phyloP scores from a whole-genome alignment of 2,113 vertebrate genomes.

The Pao palembangensis region DNA sequence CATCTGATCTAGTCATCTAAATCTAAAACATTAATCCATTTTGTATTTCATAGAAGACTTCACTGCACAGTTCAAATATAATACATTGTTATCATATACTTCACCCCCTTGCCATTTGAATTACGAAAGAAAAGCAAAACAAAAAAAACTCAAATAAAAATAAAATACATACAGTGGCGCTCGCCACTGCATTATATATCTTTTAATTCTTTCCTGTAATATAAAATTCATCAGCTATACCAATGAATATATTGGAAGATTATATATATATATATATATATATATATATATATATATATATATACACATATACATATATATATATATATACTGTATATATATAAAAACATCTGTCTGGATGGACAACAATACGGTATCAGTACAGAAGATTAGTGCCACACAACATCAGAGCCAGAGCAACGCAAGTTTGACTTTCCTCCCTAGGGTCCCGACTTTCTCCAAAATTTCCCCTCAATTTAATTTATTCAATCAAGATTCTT shows the following conservation, averaged over 20 bases:
- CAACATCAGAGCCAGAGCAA: background rate
- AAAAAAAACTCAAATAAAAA: slow-evolving; percentile 63
- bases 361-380: slow-evolving; percentile 77
- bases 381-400: slow-evolving; percentile 35
- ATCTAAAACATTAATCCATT: slow-evolving; percentile 89
- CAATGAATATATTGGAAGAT: slow-evolving; percentile 90
- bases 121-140: slow-evolving; percentile 79
- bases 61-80: slow-evolving; percentile 93
- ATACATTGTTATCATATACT: slow-evolving; percentile 85
- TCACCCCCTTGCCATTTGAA: slow-evolving; percentile 69
- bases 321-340: slow-evolving; percentile 84
- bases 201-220: slow-evolving; percentile 84
- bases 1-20: slow-evolving; percentile 88
- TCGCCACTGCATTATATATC: slow-evolving; percentile 78
- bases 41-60: slow-evolving; percentile 89
- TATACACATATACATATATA: no score
- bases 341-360: slow-evolving; percentile 81
- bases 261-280: slow-evolving; percentile 84
- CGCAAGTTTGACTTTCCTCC: slow-evolving; percentile 1
- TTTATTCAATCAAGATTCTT: background rate
- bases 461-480: background rate
- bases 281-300: slow-evolving; percentile 87
- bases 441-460: background rate
- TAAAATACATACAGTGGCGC: slow-evolving; percentile 89
- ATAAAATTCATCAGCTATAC: slow-evolving; percentile 95